Percentiles rank a stretch among this genome's conserved stretches.
Conservation (phyloP, 2,888 invertebrate genomes). For the Lingula anatina region DNA sequence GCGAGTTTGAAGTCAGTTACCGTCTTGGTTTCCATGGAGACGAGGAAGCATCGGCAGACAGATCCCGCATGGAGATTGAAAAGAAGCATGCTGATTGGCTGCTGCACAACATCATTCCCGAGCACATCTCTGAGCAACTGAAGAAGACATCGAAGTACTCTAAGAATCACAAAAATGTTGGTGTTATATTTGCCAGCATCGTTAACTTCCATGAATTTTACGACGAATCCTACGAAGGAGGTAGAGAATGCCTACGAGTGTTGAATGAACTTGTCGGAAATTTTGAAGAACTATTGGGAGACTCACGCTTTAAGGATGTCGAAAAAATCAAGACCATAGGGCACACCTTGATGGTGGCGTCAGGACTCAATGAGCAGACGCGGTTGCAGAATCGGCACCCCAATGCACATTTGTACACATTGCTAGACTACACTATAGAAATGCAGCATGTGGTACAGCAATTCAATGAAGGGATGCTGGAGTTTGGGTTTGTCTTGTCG, state of each 20-base stretch:
- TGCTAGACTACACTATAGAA: conserved; percentile 90
- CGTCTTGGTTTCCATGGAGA: conserved; percentile 84
- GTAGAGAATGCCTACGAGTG: conserved; percentile 89
- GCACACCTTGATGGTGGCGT: conserved; percentile 96
- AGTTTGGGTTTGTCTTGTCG: conserved; percentile 51
- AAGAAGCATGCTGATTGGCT: conserved; percentile 96
- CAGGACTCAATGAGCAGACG: conserved; percentile 80
- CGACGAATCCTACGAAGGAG: conserved; percentile 92
- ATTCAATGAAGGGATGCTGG: conserved; percentile 51
- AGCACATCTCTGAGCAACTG: conserved; percentile 81
- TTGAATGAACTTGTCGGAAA: conserved; percentile 94
- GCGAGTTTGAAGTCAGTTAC: conserved; percentile 93
- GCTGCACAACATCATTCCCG: conserved; percentile 93
- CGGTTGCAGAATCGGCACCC: conserved; percentile 66
- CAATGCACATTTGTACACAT: conserved; percentile 73
- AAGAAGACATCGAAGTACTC: conserved; percentile 88
- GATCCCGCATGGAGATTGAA: conserved; percentile 81
- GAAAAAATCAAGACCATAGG: conserved; percentile 97
- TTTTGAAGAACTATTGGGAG: conserved; percentile 85
- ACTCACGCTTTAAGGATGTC: conserved; percentile 76
- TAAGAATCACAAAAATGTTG: conserved; percentile 86
- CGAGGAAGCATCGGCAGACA: conserved; percentile 82
- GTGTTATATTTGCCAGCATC: conserved; percentile 92
- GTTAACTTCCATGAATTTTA: conserved; percentile 98
- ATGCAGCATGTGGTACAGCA: conserved; percentile 62